phyloP scores from a whole-genome alignment of 2,797 vertebrate species.

The Staurois parvus region DNA sequence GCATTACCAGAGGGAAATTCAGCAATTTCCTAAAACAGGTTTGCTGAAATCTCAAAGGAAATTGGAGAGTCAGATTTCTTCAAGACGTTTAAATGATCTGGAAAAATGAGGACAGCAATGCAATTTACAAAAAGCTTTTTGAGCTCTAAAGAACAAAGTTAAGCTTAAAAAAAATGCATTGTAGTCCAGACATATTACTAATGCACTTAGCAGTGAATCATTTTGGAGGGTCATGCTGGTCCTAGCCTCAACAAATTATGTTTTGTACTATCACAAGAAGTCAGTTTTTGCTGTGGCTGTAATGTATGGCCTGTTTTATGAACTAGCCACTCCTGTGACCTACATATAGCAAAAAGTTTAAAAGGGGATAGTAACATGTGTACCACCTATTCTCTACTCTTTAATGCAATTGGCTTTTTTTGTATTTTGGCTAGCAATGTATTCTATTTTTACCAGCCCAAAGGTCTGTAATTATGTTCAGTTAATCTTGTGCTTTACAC shows the following conservation, averaged over 20 bases:
- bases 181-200: background rate
- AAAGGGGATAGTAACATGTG: too few species aligned
- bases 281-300: background rate
- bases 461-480: too few species aligned
- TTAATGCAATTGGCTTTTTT: too few species aligned
- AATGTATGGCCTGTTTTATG: too few species aligned
- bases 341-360: background rate
- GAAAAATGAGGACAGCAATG: constrained; percentile 1
- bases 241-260: background rate
- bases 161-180: background rate
- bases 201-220: background rate
- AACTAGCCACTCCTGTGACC: too few species aligned
- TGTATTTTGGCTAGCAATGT: too few species aligned
- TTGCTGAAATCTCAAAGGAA: constrained; percentile 21
- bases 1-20: constrained; percentile 39
- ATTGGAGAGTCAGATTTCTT: constrained; percentile 17
- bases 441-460: too few species aligned
- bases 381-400: too few species aligned
- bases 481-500: too few species aligned
- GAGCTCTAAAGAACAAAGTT: background rate
- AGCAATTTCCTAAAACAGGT: constrained; percentile 34
- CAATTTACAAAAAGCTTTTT: constrained; percentile 3
- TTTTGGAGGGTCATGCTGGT: background rate
- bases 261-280: too few species aligned
- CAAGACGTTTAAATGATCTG: constrained; percentile 1